Base-by-base conservation (phyloP, 2,113 vertebrate genomes). In the Procavia capensis region DNA sequence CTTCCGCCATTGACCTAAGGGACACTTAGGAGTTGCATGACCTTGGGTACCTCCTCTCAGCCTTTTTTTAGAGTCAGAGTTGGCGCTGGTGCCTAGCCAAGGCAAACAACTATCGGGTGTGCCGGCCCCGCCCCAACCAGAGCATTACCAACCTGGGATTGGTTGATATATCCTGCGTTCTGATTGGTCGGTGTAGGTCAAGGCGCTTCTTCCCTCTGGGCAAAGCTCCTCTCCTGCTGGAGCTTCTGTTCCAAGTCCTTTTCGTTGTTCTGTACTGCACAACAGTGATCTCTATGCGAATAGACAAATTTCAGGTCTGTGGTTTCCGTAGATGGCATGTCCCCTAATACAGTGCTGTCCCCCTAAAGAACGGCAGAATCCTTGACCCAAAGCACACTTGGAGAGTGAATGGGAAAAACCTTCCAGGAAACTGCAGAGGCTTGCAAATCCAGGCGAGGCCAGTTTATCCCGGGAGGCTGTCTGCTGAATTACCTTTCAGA, bases 111-210 rank as follows among this genome's bases (percentile, higher is more conserved):
- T 43, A 82, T 54, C 5, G 83, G 91, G 63, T n/a, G 61, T 24
- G 50, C 7, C 8, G 31, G 83, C 68, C 68, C 84, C 81, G 64
- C 92, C 95, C 93, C 11, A 0, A 10, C 36, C 9, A 29, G 82
- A 39, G 64, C 87, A 50, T 54, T 19, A 85, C 84, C 6, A 76
- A 50, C 84, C 72, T 31, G 27, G 85, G 96, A 93, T 96, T 97
- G 96, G 97, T 24, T 43, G 95, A 27, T 8, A 50, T 29, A 25
- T 50, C 68, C 86, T 50, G 80, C 13, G 57, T 72, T 86, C 70
- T 93, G 93, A 96, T 96, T 94, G 96, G 96, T 5, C 41, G 11
- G 41, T 43, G 41, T 75, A 0, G 41, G 29, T 63, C 11, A 2
- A 47, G 36, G 70, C 9, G 75, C 47, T 92, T 88, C n/a, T 94